These are phyloP conservation scores for Homarus gammarus DNA, from an alignment of 2,888 invertebrate genomes.

Conservation along the genomic window DNA sequence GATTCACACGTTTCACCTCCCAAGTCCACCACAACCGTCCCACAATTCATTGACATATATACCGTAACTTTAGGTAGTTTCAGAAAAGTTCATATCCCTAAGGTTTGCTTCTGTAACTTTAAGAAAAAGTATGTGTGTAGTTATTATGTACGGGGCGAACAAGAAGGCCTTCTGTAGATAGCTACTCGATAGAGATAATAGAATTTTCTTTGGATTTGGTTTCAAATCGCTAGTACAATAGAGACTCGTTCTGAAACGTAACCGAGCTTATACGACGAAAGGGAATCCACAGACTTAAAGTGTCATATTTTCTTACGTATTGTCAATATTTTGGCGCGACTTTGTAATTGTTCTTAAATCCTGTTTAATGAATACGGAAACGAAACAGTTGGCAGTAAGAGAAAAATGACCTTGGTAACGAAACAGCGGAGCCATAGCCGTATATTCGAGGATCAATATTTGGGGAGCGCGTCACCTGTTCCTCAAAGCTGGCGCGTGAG, in stretches of 20 bases:
- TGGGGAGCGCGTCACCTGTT: slow-evolving; percentile 54
- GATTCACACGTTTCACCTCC: slow-evolving; percentile 30
- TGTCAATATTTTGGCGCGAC: not conserved
- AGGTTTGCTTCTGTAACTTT: not conserved
- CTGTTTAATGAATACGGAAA: not conserved
- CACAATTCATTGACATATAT: not conserved
- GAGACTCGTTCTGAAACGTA: slow-evolving; percentile 43
- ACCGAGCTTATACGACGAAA: not conserved
- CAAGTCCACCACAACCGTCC: not conserved
- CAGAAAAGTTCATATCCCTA: not conserved
- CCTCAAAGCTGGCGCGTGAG: slow-evolving; percentile 46
- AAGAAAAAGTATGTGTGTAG: too few relatives aligned
- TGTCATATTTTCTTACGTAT: not conserved
- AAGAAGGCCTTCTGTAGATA: too few relatives aligned
- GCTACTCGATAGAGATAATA: not conserved
- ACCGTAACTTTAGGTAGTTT: too few relatives aligned
- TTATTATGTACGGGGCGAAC: not conserved
- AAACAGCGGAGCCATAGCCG: not conserved
- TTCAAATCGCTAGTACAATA: slow-evolving; percentile 30
- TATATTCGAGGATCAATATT: slow-evolving; percentile 46
- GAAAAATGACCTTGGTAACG: not conserved
- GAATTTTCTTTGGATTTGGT: slow-evolving; percentile 41
- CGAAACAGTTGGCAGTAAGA: not conserved
- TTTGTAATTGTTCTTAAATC: not conserved
- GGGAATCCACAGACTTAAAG: not conserved